Evolutionary conservation across 2,113 vertebrate genomes (phyloP).

Genomic region (Piaya cayana): DNA sequence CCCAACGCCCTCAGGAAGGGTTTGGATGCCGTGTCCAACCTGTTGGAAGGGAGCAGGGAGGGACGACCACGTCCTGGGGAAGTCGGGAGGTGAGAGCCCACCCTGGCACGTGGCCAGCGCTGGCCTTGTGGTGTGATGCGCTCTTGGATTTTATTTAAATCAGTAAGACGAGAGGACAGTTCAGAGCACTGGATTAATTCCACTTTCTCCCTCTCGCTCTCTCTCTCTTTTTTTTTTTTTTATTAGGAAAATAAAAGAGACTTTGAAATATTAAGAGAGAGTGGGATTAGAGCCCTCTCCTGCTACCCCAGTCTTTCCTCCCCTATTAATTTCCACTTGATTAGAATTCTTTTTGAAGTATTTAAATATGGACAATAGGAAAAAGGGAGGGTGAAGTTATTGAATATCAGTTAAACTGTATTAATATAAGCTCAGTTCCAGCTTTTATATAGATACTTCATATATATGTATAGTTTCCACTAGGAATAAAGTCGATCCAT

Average conservation of each 20-base stretch:
- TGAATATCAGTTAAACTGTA: slow-evolving; percentile 99
- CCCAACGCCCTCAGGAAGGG: neutral
- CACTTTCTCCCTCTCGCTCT: slow-evolving; percentile 79
- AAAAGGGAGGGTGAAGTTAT: slow-evolving; percentile 97
- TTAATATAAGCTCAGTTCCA: slow-evolving; percentile 92
- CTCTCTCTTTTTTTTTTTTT: slow-evolving; percentile 84
- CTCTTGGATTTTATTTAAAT: slow-evolving; percentile 96
- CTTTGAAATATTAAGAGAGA: slow-evolving; percentile 99
- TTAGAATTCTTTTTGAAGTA: slow-evolving; percentile 99
- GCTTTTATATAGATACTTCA: slow-evolving; percentile 83
- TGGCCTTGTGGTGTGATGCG: slow-evolving; percentile 84
- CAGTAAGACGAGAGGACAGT: slow-evolving; percentile 93
- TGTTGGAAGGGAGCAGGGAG: neutral
- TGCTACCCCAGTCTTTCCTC: slow-evolving; percentile 93
- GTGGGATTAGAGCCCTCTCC: slow-evolving; percentile 98
- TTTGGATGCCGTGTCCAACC: neutral
- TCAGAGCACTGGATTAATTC: slow-evolving; percentile 99
- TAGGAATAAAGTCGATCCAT: slow-evolving; percentile 80
- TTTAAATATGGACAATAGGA: slow-evolving; percentile 97
- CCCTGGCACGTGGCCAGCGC: slow-evolving; percentile 82
- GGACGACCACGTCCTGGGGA: neutral
- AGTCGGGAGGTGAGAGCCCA: slow-evolving; percentile 80
- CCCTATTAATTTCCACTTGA: slow-evolving; percentile 99
- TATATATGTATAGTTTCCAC: slow-evolving; percentile 83
- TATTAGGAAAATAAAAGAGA: slow-evolving; percentile 99